Evolutionary conservation across 2,113 vertebrate genomes (phyloP), one percentile per base, ranked within the genome.

Genomic region (Mungos mungo): DNA sequence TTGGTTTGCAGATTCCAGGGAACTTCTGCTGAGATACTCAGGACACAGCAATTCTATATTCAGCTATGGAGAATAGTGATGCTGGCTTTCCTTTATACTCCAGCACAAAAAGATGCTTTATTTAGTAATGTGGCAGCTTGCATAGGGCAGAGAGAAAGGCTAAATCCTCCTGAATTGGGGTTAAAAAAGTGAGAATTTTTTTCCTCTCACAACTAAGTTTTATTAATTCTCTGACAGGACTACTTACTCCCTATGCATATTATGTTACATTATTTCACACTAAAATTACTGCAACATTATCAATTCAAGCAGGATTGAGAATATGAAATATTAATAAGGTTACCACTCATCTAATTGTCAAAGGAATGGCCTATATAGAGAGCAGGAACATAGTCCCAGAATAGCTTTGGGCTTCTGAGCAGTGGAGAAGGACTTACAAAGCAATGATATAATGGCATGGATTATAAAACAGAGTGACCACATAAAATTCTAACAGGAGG

Each of bases 291-390:
- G 91, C 91, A 85, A 87, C 68, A 96, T 96, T 97, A 96, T 96
- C 94, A 97, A 96, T 93, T 97, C 96, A 91, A 96, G 93, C 33
- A 96, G 97, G 77, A 96, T 91, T 89, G 77, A 95, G 81, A 60
- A 47, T 66, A 98, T 97, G 85, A 97, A 97, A 97, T 97, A 97
- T 98, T 95, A 97, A 98, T 96, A 96, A 97, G 88, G 92, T 82
- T 97, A 95, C 71, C 35, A 87, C 83, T 98, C 93, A 97, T 97
- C 77, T 95, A 96, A 95, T 96, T 97, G 97, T 93, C 94, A 97
- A 97, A 97, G 68, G 47, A 88, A 82, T 86, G 76, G 52, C 90
- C 95, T 96, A 85, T 97, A 93, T 90, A 95, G 88, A 95, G 92
- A 87, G 29, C 83, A 97, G 19, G 54, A 92, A 65, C 47, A 93